Percentiles rank a stretch among this genome's conserved stretches.
Conservation (phyloP, 2,888 invertebrate species). For the Acronicta alni region DNA sequence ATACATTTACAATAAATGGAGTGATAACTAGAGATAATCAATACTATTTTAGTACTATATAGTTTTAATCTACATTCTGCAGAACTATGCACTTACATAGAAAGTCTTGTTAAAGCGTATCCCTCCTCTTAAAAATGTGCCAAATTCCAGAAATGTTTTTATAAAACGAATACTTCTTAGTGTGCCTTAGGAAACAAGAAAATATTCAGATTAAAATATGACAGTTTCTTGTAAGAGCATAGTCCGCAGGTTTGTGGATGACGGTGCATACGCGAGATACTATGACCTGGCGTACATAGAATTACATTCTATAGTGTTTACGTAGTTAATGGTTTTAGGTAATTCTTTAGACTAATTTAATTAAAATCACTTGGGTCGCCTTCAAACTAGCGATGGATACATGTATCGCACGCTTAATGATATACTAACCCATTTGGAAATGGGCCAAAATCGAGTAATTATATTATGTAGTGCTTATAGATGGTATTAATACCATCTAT, state of each 20-base stretch:
- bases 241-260: slow-evolving; percentile 69
- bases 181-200: slow-evolving; percentile 72
- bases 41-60: background rate
- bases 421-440: too few species aligned
- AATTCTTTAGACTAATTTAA: background rate
- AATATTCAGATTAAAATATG: slow-evolving; percentile 17
- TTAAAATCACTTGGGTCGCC: background rate
- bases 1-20: background rate
- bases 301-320: background rate
- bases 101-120: slow-evolving; percentile 53
- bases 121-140: slow-evolving; percentile 84
- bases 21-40: slow-evolving; percentile 11
- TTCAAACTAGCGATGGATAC: too few species aligned
- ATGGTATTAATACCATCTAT: too few species aligned
- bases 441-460: too few species aligned
- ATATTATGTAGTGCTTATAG: too few species aligned
- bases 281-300: slow-evolving; percentile 40
- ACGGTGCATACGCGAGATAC: slow-evolving; percentile 1
- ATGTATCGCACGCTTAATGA: too few species aligned
- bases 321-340: background rate
- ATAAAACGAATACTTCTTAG: slow-evolving; percentile 80
- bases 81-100: slow-evolving; percentile 88
- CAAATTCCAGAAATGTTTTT: slow-evolving; percentile 85
- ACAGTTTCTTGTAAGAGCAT: slow-evolving; percentile 76
- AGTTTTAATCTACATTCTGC: slow-evolving; percentile 64